Conservation (phyloP, 2,797 vertebrate genomes). For the Spatula clypeata region DNA sequence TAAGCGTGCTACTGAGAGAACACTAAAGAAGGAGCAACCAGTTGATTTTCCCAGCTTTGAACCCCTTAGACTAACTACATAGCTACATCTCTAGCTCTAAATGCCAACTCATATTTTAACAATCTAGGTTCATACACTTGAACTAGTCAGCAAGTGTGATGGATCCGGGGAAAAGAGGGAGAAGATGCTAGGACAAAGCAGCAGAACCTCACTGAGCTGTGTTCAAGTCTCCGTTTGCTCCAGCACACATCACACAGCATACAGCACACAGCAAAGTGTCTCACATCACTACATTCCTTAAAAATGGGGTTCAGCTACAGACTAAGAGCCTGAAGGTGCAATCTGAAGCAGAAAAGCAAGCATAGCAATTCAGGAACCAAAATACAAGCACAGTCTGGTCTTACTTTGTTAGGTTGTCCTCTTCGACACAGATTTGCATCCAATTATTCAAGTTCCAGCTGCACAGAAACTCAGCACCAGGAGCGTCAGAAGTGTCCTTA, state of each 20-base stretch:
- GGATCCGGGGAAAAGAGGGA: neutral
- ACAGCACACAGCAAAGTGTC: neutral
- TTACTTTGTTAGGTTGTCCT: neutral
- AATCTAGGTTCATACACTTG: neutral
- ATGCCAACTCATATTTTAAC: neutral
- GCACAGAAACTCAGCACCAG: neutral
- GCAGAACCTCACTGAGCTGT: neutral
- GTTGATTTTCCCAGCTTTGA: neutral
- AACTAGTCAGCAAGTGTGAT: neutral
- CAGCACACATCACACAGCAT: neutral
- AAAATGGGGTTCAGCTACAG: neutral
- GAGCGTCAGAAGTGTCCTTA: neutral
- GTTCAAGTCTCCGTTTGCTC: neutral
- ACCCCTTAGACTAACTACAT: neutral
- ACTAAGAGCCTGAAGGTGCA: neutral
- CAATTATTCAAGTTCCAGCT: neutral
- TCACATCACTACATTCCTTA: neutral
- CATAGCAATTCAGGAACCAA: neutral
- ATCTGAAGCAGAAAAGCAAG: neutral
- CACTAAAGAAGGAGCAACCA: neutral
- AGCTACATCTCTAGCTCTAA: neutral
- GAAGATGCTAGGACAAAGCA: neutral
- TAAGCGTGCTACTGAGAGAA: neutral
- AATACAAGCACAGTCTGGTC: neutral
- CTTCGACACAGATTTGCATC: fast-evolving